A percentile compares a stretch with the other conserved stretches of the same genome.
phyloP scores from a whole-genome alignment of 1,140 invertebrate genomes.

The Rhyacophila brunnea region DNA sequence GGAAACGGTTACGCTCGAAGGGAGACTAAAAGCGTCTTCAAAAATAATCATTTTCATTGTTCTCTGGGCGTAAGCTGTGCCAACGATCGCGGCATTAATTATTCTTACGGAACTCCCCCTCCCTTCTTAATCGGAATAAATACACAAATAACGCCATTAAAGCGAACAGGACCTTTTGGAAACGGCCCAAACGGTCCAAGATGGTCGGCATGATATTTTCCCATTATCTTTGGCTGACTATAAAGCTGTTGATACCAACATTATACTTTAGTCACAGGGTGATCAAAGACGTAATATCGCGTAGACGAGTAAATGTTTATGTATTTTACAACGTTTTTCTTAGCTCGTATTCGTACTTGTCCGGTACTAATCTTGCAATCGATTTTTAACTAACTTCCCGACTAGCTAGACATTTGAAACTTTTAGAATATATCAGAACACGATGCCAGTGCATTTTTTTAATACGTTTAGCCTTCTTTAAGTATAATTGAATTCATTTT shows the following conservation, averaged over 20 bases:
- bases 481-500: too few relatives aligned
- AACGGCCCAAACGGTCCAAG: constrained; percentile 18
- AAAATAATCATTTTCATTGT: constrained; percentile 18
- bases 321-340: too few relatives aligned
- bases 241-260: too few relatives aligned
- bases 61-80: constrained; percentile 5
- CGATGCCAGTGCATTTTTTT: too few relatives aligned
- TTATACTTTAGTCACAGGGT: not conserved
- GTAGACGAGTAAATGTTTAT: too few relatives aligned
- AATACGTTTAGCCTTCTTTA: too few relatives aligned
- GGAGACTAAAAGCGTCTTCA: constrained; percentile 14
- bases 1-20: constrained; percentile 19
- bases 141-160: constrained; percentile 27
- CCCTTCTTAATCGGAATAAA: constrained; percentile 8
- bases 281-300: too few relatives aligned
- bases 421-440: too few relatives aligned
- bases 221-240: constrained; percentile 6
- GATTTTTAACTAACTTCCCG: too few relatives aligned
- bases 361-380: too few relatives aligned
- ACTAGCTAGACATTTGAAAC: too few relatives aligned
- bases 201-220: constrained; percentile 11
- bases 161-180: constrained; percentile 22
- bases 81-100: constrained; percentile 11
- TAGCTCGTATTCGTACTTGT: too few relatives aligned
- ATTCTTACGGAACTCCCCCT: not conserved